These are phyloP conservation scores for Tethya wilhelma DNA, from an alignment of 37 sponge, comb jelly and placozoan species.

Conservation along the genomic window DNA sequence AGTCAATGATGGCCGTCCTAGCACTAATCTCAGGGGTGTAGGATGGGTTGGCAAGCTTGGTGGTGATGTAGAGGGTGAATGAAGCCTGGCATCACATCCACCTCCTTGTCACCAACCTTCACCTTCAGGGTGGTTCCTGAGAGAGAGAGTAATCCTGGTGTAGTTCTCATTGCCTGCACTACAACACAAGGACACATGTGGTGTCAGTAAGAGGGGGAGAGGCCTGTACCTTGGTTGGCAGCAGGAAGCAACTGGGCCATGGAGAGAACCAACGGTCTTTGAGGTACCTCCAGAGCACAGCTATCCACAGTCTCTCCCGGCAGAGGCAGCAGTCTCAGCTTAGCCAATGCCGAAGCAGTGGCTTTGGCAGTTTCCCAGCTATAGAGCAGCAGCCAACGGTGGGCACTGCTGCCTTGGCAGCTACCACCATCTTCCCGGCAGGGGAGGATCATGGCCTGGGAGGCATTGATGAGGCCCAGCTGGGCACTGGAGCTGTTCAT, in stretches of 20 bases:
- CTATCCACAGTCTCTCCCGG: conserved; percentile 76
- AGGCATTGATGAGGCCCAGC: too few relatives aligned
- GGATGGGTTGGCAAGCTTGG: conserved; percentile 96
- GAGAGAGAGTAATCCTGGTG: too few relatives aligned
- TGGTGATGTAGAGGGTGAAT: conserved; percentile 95
- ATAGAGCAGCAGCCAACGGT: too few relatives aligned
- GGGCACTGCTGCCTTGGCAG: conserved; percentile 96
- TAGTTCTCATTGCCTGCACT: too few relatives aligned
- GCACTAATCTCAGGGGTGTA: conserved; percentile 99
- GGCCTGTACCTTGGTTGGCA: conserved; percentile 89
- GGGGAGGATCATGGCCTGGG: conserved; percentile 88
- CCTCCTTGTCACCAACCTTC: conserved; percentile 99
- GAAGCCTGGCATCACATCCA: conserved; percentile 97
- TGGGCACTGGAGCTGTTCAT: too few relatives aligned
- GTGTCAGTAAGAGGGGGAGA: too few relatives aligned
- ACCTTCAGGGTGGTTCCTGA: conserved; percentile 82
- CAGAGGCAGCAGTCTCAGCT: conserved; percentile 68
- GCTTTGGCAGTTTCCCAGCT: conserved; percentile 89
- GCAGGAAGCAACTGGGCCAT: conserved; percentile 97
- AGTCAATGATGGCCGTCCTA: conserved; percentile 95
- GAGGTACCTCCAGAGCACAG: conserved; percentile 86
- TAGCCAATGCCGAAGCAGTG: conserved; percentile 78
- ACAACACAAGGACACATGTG: too few relatives aligned
- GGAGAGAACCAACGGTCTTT: conserved; percentile 85
- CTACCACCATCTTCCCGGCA: conserved; percentile 90